Conservation (phyloP, 2,797 vertebrate species). For the Mallotus villosus region DNA sequence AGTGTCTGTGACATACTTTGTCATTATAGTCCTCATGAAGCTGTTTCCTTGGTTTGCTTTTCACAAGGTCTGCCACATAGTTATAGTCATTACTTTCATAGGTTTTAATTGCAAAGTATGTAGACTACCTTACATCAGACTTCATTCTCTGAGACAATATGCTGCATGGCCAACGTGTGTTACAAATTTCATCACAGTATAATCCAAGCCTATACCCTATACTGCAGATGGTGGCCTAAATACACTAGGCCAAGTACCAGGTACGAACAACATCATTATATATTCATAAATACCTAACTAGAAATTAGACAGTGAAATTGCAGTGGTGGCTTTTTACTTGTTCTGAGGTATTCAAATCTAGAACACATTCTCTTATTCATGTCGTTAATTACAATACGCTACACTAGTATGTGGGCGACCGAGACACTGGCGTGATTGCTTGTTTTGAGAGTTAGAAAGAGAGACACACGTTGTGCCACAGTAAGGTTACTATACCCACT, state of each 20-base stretch:
- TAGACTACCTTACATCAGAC: background rate
- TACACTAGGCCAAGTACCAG: background rate
- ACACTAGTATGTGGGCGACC: constrained; percentile 51
- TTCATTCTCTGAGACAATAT: constrained; percentile 8
- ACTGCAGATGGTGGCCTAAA: background rate
- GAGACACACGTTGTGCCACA: constrained; percentile 25
- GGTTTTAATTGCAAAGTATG: background rate
- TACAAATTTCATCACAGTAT: background rate
- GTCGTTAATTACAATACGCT: constrained; percentile 68
- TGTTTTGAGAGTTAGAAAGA: constrained; percentile 27
- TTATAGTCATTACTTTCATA: too few relatives aligned
- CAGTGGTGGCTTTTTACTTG: constrained; percentile 62
- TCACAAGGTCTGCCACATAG: too few relatives aligned
- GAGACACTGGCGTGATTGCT: constrained; percentile 47
- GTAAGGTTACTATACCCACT: constrained; percentile 31
- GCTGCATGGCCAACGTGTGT: background rate
- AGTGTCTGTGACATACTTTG: too few relatives aligned
- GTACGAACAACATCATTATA: background rate
- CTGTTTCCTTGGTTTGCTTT: too few relatives aligned
- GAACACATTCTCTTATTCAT: constrained; percentile 62
- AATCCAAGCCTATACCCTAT: background rate
- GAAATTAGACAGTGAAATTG: constrained; percentile 56
- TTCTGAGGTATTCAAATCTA: constrained; percentile 51
- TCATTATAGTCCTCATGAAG: too few relatives aligned
- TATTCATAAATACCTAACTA: background rate